These are phyloP conservation scores for Pygmarrhopalites habei DNA, from an alignment of 1,140 invertebrate species.

Conservation along the genomic window DNA sequence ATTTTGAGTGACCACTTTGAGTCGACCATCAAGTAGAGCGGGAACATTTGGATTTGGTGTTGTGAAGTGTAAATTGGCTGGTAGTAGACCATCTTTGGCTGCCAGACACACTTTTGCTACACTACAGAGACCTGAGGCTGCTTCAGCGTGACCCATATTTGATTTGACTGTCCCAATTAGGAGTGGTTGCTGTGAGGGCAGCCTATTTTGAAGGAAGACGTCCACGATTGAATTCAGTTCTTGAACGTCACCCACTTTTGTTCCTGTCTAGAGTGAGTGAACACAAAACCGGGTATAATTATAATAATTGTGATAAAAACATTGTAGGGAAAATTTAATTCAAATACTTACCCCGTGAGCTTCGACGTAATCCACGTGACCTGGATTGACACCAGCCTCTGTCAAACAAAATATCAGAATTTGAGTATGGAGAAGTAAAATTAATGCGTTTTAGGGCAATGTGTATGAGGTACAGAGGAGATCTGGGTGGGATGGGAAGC, in stretches of 20 bases:
- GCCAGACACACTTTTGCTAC: constrained; percentile 66
- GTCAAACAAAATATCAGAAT: too few relatives aligned
- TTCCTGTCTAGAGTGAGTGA: constrained; percentile 79
- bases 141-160: constrained; percentile 87
- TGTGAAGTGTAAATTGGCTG: constrained; percentile 54
- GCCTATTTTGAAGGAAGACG: constrained; percentile 58
- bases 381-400: constrained; percentile 69
- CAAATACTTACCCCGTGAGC: constrained; percentile 51
- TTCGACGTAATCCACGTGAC: constrained; percentile 70
- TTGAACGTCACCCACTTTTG: constrained; percentile 13
- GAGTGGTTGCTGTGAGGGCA: constrained; percentile 43
- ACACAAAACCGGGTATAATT: too few relatives aligned
- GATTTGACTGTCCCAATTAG: constrained; percentile 91
- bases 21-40: constrained; percentile 56
- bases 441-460: too few relatives aligned
- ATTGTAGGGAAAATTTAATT: too few relatives aligned
- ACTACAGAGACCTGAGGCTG: constrained; percentile 74
- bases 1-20: constrained; percentile 43
- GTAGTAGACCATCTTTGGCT: constrained; percentile 49
- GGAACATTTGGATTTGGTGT: constrained; percentile 57
- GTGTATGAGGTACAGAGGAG: too few relatives aligned
- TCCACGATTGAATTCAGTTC: constrained; percentile 59
- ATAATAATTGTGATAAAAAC: too few relatives aligned
- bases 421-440: too few relatives aligned
- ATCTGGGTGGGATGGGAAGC: too few relatives aligned